Evolutionary conservation across 2,888 invertebrate species (phyloP).

Genomic region (Athetis lepigone): DNA sequence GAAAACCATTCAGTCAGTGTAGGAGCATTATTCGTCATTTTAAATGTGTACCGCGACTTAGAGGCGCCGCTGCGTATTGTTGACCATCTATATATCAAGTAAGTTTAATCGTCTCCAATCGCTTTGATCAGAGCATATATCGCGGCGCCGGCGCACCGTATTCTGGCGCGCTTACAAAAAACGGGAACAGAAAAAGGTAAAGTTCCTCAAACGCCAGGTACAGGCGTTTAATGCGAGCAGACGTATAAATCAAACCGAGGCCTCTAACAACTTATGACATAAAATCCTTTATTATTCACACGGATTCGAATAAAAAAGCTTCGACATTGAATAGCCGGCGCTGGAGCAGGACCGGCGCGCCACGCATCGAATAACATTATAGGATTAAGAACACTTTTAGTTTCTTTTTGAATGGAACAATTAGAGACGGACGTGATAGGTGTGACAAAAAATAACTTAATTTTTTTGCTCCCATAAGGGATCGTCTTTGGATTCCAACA

Average conservation of each 20-base stretch:
- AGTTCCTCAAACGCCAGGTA: constrained; percentile 79
- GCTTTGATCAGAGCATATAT: constrained; percentile 78
- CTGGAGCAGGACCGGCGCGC: constrained; percentile 65
- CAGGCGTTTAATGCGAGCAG: constrained; percentile 69
- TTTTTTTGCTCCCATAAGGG: constrained; percentile 67
- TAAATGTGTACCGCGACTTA: constrained; percentile 70
- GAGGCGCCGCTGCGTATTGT: constrained; percentile 72
- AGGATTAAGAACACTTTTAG: constrained; percentile 83
- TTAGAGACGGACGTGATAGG: constrained; percentile 82
- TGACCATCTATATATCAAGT: constrained; percentile 71
- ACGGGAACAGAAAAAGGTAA: constrained; percentile 72
- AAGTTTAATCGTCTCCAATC: constrained; percentile 81
- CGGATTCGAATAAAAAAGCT: constrained; percentile 74
- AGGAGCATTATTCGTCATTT: constrained; percentile 63
- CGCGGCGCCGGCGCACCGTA: constrained; percentile 80
- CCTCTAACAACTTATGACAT: constrained; percentile 86
- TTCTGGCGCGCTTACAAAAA: constrained; percentile 71
- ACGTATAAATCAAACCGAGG: constrained; percentile 84
- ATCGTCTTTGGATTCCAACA: constrained; percentile 49
- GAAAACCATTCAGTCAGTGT: constrained; percentile 64
- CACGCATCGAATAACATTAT: constrained; percentile 82
- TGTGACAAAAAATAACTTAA: constrained; percentile 81
- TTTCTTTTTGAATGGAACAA: constrained; percentile 83
- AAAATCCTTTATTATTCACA: constrained; percentile 87
- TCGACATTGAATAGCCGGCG: constrained; percentile 64